These are phyloP conservation scores for Nebria brevicollis DNA, from an alignment of 2,888 invertebrate genomes.

Conservation along the genomic window DNA sequence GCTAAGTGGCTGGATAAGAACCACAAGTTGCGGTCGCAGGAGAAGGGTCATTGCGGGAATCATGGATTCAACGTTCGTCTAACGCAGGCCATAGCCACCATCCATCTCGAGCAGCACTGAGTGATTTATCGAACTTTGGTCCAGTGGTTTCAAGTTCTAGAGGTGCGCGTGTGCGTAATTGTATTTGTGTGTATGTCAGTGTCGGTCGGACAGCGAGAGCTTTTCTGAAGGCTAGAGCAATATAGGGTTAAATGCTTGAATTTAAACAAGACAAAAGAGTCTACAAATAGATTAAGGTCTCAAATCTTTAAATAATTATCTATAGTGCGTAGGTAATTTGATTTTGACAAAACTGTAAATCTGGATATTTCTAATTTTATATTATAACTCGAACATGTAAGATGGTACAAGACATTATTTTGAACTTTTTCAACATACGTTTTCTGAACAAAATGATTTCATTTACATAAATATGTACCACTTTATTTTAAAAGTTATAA, in stretches of 20 bases:
- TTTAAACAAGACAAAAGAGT: neutral
- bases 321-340: no score
- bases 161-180: conserved; percentile 10
- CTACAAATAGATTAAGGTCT: neutral
- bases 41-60: conserved; percentile 3
- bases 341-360: no score
- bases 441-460: no score
- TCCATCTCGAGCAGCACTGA: conserved; percentile 10
- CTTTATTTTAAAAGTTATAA: no score
- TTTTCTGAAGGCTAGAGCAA: neutral
- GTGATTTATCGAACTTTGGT: conserved; percentile 26
- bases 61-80: conserved; percentile 18
- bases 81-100: conserved; percentile 16
- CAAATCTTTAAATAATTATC: neutral
- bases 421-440: no score
- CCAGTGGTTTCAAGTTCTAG: conserved; percentile 9
- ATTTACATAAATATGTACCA: no score
- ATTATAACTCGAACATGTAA: no score
- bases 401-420: no score
- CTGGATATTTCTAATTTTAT: no score
- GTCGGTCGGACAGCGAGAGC: neutral
- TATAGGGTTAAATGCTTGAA: neutral
- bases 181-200: conserved; percentile 8
- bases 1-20: neutral
- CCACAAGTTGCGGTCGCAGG: neutral